Evolutionary conservation across 2,888 invertebrate species (phyloP), one percentile per base, ranked within the genome.

Genomic region (Abrostola tripartita): DNA sequence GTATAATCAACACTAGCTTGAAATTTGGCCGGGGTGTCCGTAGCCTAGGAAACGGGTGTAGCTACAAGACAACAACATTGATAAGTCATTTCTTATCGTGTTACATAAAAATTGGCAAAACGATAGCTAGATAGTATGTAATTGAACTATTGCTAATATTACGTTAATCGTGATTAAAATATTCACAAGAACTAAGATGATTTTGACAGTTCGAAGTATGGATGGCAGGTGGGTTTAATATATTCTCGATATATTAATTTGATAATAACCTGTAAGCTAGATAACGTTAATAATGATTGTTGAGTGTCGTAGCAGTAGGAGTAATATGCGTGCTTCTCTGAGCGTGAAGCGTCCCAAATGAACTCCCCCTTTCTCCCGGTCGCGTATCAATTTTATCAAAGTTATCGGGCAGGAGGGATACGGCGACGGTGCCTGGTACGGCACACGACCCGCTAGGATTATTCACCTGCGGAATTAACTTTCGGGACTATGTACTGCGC

Each of bases 11-110:
- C 81, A 78, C 81, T 81, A 78, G 70, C 76, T 73, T 74, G 44
- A 78, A 79, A 82, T 83, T 85, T 85, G 84, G 86, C 87, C 85
- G 86, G 88, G 85, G 80, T 76, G 78, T 82, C 90, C 92, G 94
- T 94, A 94, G 93, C 93, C 94, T 87, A 94, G 94, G 94, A 94
- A 94, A 94, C 94, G 93, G 93, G 93, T 88, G 92, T 93, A 93
- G 89, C 90, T 91, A 91, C 89, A 88, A 88, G 88, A 92, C 91
- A 94, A 94, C 93, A 94, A 94, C 93, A 93, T 85, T 90, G 90
- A 87, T 86, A 85, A 86, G 86, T 87, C 85, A 86, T 81, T 86
- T 86, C 84, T 85, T 85, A 86, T 86, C 87, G 86, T 82, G 88
- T 90, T 92, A 92, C 77, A 89, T 91, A 92, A 90, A 90, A 89